A percentile compares a stretch with the other conserved stretches of the same genome.
Evolutionary conservation across 1,140 invertebrate species (phyloP).

Genomic region (Euura saliciscinereae): DNA sequence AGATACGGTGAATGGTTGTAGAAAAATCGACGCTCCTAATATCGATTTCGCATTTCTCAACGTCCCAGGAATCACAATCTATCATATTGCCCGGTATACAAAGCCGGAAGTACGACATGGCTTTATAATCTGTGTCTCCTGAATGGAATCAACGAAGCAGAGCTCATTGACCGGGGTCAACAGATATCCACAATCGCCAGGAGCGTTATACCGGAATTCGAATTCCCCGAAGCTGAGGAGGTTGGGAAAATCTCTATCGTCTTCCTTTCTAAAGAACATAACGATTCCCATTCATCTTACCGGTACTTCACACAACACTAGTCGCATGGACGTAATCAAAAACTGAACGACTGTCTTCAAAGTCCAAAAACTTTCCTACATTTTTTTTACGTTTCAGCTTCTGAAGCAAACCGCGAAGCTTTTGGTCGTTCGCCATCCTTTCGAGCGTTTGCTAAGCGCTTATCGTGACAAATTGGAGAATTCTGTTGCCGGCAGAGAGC

Average conservation of each 20-base stretch:
- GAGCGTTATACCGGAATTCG: constrained; percentile 53
- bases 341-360: too few relatives aligned
- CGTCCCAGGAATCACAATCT: constrained; percentile 51
- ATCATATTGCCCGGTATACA: constrained; percentile 65
- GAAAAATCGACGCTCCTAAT: constrained; percentile 26
- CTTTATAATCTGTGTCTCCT: constrained; percentile 58
- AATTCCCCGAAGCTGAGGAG: constrained; percentile 54
- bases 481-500: constrained; percentile 54
- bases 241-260: constrained; percentile 24
- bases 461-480: constrained; percentile 71
- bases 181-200: constrained; percentile 56
- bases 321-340: too few relatives aligned
- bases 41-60: constrained; percentile 28
- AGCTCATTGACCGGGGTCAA: constrained; percentile 45
- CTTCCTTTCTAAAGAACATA: neutral
- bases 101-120: constrained; percentile 64
- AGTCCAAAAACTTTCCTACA: constrained; percentile 11
- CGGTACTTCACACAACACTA: too few relatives aligned
- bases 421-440: constrained; percentile 66
- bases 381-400: constrained; percentile 36
- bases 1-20: neutral
- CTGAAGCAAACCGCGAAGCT: constrained; percentile 48
- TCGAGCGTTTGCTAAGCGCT: constrained; percentile 68
- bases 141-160: constrained; percentile 46
- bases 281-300: neutral